A percentile compares a stretch with the other conserved stretches of the same genome.
These are phyloP conservation scores for Coenonympha arcania DNA, from an alignment of 2,888 invertebrate genomes.

Conservation along the genomic window DNA sequence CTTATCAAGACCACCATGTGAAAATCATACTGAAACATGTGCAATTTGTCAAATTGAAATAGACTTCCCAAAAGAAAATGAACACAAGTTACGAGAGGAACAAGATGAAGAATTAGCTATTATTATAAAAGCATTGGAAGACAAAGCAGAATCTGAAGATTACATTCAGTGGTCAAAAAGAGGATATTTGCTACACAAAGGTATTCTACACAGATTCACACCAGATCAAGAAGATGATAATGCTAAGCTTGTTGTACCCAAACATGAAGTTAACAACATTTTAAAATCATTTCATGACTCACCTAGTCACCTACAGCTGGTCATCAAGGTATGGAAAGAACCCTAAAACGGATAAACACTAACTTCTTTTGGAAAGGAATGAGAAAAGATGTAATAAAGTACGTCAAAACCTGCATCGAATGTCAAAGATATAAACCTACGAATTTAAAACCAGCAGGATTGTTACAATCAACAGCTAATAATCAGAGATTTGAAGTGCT, in stretches of 20 bases:
- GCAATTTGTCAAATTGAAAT: too few species aligned
- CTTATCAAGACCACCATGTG: too few species aligned
- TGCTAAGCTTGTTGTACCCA: too few species aligned
- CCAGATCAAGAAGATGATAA: too few species aligned
- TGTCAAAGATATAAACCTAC: slow-evolving; percentile 26
- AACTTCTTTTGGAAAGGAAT: too few species aligned
- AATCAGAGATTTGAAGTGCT: slow-evolving; percentile 27
- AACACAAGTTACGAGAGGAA: too few species aligned
- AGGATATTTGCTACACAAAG: neutral
- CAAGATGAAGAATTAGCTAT: neutral
- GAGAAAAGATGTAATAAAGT: slow-evolving; percentile 25
- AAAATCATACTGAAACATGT: too few species aligned
- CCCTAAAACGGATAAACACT: neutral
- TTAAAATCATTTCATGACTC: too few species aligned
- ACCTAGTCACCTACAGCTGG: neutral
- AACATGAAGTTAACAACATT: too few species aligned
- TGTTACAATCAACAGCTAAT: slow-evolving; percentile 19
- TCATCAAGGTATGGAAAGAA: neutral
- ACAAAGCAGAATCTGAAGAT: neutral
- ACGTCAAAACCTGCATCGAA: slow-evolving; percentile 16
- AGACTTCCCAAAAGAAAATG: too few species aligned
- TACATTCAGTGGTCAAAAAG: neutral
- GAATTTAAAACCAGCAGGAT: slow-evolving; percentile 26
- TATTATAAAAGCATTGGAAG: neutral
- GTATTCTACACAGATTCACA: too few species aligned